phyloP scores from a whole-genome alignment of 2,888 invertebrate species.

The Dolomedes plantarius region DNA sequence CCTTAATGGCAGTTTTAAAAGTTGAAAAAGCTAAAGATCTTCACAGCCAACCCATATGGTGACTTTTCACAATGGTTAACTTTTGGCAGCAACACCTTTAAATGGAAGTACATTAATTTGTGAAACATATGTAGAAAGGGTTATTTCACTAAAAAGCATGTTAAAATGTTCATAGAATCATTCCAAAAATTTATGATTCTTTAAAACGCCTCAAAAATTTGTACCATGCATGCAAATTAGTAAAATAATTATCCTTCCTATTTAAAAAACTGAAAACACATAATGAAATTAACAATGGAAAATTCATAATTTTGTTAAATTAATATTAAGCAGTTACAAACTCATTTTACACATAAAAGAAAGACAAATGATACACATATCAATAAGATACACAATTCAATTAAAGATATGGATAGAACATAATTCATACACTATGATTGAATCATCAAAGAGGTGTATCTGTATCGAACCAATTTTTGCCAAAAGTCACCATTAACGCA shows the following conservation, averaged over 20 bases:
- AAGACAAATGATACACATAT: no score
- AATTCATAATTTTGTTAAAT: no score
- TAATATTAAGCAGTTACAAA: no score
- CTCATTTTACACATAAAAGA: no score
- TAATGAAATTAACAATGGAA: background rate
- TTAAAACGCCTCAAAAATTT: background rate
- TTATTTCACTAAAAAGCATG: background rate
- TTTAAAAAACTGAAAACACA: background rate
- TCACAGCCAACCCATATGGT: background rate
- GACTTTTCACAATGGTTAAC: background rate
- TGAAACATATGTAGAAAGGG: background rate
- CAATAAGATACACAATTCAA: no score
- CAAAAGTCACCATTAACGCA: background rate
- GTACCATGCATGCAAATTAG: background rate
- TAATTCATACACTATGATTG: no score
- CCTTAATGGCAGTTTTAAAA: slow-evolving; percentile 51
- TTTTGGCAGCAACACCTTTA: background rate
- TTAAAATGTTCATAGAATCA: background rate
- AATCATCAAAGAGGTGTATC: no score
- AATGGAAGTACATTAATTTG: background rate
- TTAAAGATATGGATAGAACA: no score
- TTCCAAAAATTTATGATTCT: background rate
- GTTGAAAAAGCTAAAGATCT: slow-evolving; percentile 19
- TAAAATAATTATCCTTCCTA: background rate
- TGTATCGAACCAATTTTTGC: no score